Base-by-base conservation (phyloP, 1,140 invertebrate genomes). In the Bombus affinis region DNA sequence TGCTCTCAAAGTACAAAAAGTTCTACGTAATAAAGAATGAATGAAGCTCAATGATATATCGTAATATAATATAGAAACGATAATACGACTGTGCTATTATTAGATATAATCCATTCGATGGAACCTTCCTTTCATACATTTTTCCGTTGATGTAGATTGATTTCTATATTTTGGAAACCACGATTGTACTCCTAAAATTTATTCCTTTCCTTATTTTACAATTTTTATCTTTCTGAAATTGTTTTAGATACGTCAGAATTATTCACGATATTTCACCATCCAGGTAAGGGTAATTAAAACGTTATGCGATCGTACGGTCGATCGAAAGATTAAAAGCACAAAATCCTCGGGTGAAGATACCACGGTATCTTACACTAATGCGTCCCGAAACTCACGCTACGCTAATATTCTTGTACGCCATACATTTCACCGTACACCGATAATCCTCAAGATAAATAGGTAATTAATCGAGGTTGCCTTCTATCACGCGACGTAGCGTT, bases 401-500 rank as follows among this genome's bases (percentile, higher is more conserved):
- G 77, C 42, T 85, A 68, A 85, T 81, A 81, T 81, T 81, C 83
- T 81, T 73, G 83, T 85, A 65, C 78, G 22, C 42, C 78, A 39
- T 81, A 66, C 70, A 71, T 85, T 85, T 85, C 78, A 72, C 25
- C 83, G 83, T 85, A 85, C 83, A 80, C 77, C 83, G 83, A 85
- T 85, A 85, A 85, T 80, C 83, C 78, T 85, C 42, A 74, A 81
- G 83, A 81, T 81, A 85, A 85, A 85, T 81, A 81, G 78, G 78
- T 85, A 85, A 85, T 85, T 85, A 81, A 85, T 85, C 83, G 83
- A 74, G 83, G 83, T 85, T 85, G 71, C 83, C 71, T 72, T 74
- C 57, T 85, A 81, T 81, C 83, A 85, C 83, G 83, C 83, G 70
- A 85, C 44, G 59, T 42, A 79, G 59, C 83, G 83, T 81, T 71